A percentile compares a stretch with the other conserved stretches of the same genome.
Evolutionary conservation across 2,888 invertebrate species (phyloP).

Genomic region (Drosophila recens): DNA sequence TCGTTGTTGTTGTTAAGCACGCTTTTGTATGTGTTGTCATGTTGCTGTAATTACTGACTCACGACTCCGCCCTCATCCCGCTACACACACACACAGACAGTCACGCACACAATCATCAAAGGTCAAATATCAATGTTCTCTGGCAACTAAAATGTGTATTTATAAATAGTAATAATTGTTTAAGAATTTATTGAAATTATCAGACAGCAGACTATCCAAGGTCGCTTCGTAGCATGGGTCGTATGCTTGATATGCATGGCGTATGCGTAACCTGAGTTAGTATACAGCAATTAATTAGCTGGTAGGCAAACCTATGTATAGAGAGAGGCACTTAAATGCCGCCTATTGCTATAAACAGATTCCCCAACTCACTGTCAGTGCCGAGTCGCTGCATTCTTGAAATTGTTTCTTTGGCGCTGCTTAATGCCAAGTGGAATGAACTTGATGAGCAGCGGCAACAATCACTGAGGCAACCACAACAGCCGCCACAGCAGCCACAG

Average conservation of each 20-base stretch:
- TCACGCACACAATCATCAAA: constrained; percentile 56
- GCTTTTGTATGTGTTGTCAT: constrained; percentile 51
- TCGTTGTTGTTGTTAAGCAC: constrained; percentile 34
- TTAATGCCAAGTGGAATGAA: constrained; percentile 80
- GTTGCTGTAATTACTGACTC: constrained; percentile 58
- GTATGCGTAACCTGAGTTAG: constrained; percentile 40
- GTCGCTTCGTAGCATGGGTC: constrained; percentile 17
- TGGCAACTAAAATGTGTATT: constrained; percentile 1
- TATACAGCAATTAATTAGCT: constrained; percentile 32
- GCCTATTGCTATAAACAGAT: constrained; percentile 70
- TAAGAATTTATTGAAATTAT: constrained; percentile 15
- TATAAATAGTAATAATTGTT: constrained; percentile 33
- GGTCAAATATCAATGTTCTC: constrained; percentile 59
- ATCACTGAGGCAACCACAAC: constrained; percentile 19
- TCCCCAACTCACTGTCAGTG: constrained; percentile 68
- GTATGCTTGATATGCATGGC: constrained; percentile 43
- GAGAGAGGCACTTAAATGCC: constrained; percentile 65
- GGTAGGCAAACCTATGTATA: constrained; percentile 2
- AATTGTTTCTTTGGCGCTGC: constrained; percentile 62
- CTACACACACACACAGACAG: constrained; percentile 10
- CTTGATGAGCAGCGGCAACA: constrained; percentile 63
- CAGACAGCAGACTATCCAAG: constrained; percentile 11
- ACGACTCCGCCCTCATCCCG: constrained; percentile 24
- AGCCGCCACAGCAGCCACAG: constrained; percentile 10
- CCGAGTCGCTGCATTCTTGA: constrained; percentile 70